A percentile compares a stretch with the other conserved stretches of the same genome.
These are phyloP conservation scores for Nycticebus coucang DNA, from an alignment of 2,113 vertebrate genomes.

Conservation along the genomic window DNA sequence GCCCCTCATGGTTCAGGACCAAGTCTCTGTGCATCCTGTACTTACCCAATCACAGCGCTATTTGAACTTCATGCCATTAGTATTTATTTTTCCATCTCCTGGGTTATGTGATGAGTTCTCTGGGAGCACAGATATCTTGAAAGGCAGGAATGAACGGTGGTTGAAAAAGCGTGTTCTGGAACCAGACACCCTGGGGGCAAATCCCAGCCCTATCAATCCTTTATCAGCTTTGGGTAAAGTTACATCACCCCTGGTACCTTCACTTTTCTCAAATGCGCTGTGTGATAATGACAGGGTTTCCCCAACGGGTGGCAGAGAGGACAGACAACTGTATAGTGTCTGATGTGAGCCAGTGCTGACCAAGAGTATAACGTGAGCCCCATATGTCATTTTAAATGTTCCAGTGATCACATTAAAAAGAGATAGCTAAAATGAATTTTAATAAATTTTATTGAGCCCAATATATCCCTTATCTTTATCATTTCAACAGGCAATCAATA, in stretches of 20 bases:
- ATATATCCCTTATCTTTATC: not conserved
- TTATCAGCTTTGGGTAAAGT: not conserved
- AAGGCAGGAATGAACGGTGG: not conserved
- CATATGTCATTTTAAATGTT: not conserved
- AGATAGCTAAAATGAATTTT: not conserved
- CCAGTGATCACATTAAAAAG: not conserved
- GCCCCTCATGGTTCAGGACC: not conserved
- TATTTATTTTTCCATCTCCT: not conserved
- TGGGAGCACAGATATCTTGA: not conserved
- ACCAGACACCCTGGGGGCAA: not conserved
- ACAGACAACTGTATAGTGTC: not conserved
- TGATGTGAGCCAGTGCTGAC: accelerated
- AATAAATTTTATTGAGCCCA: not conserved
- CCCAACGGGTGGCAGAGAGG: accelerated
- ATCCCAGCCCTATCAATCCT: not conserved
- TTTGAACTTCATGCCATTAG: accelerated
- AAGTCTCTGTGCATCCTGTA: not conserved
- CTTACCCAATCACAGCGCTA: not conserved
- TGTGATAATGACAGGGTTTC: accelerated
- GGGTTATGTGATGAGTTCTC: not conserved
- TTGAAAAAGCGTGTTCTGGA: not conserved
- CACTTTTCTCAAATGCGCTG: not conserved
- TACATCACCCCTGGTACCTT: not conserved
- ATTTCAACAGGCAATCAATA: not conserved
- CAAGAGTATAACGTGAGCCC: not conserved